Conservation (phyloP, 2,113 vertebrate species). For the Shinisaurus crocodilurus region DNA sequence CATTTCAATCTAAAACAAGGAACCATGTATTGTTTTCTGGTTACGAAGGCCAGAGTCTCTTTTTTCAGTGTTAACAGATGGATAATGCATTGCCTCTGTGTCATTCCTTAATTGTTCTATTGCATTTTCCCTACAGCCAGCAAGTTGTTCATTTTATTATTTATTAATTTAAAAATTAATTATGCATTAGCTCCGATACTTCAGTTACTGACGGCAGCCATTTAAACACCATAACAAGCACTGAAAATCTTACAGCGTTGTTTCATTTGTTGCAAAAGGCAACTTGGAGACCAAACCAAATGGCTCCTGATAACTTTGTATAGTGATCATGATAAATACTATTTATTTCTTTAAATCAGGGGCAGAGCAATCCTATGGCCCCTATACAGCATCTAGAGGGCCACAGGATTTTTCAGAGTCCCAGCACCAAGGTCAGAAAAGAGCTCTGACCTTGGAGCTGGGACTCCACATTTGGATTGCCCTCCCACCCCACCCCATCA, state of each 20-base stretch:
- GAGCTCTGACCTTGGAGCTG: too few relatives aligned
- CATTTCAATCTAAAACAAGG: constrained; percentile 19
- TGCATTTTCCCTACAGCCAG: constrained; percentile 31
- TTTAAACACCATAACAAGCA: constrained; percentile 7
- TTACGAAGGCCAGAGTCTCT: neutral
- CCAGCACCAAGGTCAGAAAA: too few relatives aligned
- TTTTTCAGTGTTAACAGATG: constrained; percentile 4
- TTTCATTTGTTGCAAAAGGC: constrained; percentile 17
- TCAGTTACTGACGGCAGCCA: constrained; percentile 20
- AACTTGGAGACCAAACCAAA: neutral
- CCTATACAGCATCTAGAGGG: too few relatives aligned
- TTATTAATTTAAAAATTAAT: constrained; percentile 47
- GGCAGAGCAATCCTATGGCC: too few relatives aligned
- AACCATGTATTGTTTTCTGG: constrained; percentile 9
- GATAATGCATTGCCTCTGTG: constrained; percentile 26
- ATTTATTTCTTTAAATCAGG: neutral
- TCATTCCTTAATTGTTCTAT: constrained; percentile 32
- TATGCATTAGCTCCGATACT: constrained; percentile 35
- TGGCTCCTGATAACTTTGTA: neutral
- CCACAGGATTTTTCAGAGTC: too few relatives aligned
- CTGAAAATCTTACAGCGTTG: neutral
- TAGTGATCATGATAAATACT: neutral
- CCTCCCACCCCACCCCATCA: too few relatives aligned
- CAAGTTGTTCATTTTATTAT: constrained; percentile 45
- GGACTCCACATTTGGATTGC: too few relatives aligned